Evolutionary conservation across 23 tunicate genomes (phyloP).

Genomic region (Halocynthia roretzi): DNA sequence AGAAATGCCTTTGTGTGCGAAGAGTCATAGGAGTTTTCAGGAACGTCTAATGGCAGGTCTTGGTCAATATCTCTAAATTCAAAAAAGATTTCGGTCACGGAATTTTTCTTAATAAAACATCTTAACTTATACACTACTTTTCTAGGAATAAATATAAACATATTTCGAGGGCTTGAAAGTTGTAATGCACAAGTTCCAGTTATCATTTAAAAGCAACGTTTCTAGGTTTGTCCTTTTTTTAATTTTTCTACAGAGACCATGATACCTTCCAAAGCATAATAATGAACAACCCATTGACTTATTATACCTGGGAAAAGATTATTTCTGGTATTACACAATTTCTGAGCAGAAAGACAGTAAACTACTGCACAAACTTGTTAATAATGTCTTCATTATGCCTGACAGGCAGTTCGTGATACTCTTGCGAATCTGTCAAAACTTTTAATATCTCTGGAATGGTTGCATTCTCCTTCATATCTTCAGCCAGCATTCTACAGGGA

Average conservation of each 20-base stretch:
- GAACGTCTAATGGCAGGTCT: constrained; percentile 48
- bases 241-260: background rate
- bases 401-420: constrained; percentile 87
- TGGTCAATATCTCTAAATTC: constrained; percentile 37
- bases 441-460: constrained; percentile 54
- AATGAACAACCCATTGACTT: no score
- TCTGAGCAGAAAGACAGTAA: no score
- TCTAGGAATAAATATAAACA: no score
- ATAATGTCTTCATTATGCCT: constrained; percentile 91
- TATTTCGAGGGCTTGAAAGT: background rate
- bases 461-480: constrained; percentile 62
- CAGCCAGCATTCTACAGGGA: constrained; percentile 52
- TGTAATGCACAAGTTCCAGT: background rate
- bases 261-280: background rate
- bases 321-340: no score
- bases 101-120: no score
- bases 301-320: no score
- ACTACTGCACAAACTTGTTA: constrained; percentile 40
- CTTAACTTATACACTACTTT: no score
- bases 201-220: background rate
- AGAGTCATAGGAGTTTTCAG: constrained; percentile 44
- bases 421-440: constrained; percentile 65
- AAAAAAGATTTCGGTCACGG: no score
- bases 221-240: background rate
- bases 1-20: constrained; percentile 74